Percentiles rank a stretch among this genome's conserved stretches.
phyloP scores from a whole-genome alignment of 1,140 invertebrate species.

The Pseudomyrmex sp. region DNA sequence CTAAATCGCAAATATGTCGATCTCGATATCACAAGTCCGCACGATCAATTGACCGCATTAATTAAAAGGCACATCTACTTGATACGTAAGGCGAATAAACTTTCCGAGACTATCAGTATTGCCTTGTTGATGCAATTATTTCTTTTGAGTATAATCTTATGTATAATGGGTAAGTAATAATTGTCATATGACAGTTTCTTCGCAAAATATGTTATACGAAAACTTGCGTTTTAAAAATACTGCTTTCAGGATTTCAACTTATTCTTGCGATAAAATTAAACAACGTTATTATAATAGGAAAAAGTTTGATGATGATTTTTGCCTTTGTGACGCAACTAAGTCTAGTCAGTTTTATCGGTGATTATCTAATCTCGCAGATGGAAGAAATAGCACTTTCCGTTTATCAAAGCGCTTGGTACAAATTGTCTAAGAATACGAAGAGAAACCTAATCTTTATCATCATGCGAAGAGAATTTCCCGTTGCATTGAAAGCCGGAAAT shows the following conservation, averaged over 20 bases:
- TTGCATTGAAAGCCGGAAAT: slow-evolving; percentile 27
- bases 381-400: slow-evolving; percentile 12
- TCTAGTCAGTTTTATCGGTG: slow-evolving; percentile 48
- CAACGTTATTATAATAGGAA: slow-evolving; percentile 10
- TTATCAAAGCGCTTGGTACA: slow-evolving; percentile 40
- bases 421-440: neutral
- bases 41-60: too few relatives aligned
- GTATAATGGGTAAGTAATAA: too few relatives aligned
- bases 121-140: too few relatives aligned
- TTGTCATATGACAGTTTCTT: neutral
- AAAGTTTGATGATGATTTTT: neutral
- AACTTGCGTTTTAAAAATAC: too few relatives aligned
- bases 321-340: slow-evolving; percentile 11
- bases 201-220: slow-evolving; percentile 5
- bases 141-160: too few relatives aligned
- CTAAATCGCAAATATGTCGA: neutral
- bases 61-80: too few relatives aligned
- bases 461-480: neutral
- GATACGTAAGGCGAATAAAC: too few relatives aligned
- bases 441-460: slow-evolving; percentile 43
- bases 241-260: slow-evolving; percentile 48
- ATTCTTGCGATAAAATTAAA: slow-evolving; percentile 34
- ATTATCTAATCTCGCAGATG: slow-evolving; percentile 59
- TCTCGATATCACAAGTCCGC: too few relatives aligned
- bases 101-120: too few relatives aligned